phyloP scores from a whole-genome alignment of 2,113 vertebrate species.

The Calidris pygmaea region DNA sequence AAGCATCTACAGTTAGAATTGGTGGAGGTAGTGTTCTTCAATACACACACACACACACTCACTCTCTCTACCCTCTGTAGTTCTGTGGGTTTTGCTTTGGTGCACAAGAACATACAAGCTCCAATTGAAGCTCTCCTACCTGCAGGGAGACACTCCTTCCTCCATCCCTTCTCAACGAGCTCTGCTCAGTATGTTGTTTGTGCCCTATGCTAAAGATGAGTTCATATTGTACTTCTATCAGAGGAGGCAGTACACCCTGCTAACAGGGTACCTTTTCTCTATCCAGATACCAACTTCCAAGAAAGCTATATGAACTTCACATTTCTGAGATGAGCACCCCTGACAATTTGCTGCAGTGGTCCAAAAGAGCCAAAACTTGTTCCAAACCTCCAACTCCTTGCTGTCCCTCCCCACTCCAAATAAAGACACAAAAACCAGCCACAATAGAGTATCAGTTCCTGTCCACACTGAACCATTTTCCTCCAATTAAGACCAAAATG shows the following conservation, averaged over 20 bases:
- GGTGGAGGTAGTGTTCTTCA: neutral
- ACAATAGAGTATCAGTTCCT: neutral
- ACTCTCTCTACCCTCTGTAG: no score
- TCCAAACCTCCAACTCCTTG: neutral
- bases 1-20: neutral
- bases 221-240: neutral
- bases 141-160: neutral
- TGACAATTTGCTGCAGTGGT: neutral
- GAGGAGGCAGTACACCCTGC: neutral
- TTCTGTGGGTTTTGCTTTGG: neutral
- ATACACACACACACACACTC: no score
- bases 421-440: neutral
- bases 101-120: neutral
- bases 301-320: neutral
- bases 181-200: neutral
- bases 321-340: neutral
- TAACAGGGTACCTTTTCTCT: neutral
- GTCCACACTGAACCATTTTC: neutral
- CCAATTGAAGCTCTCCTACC: neutral
- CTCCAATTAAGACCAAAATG: neutral
- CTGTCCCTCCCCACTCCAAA: neutral
- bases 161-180: neutral
- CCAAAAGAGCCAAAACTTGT: neutral
- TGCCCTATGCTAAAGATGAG: fast-evolving
- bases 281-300: neutral